These are phyloP conservation scores for Phenacoccus solenopsis DNA, from an alignment of 1,140 invertebrate genomes.

Conservation along the genomic window DNA sequence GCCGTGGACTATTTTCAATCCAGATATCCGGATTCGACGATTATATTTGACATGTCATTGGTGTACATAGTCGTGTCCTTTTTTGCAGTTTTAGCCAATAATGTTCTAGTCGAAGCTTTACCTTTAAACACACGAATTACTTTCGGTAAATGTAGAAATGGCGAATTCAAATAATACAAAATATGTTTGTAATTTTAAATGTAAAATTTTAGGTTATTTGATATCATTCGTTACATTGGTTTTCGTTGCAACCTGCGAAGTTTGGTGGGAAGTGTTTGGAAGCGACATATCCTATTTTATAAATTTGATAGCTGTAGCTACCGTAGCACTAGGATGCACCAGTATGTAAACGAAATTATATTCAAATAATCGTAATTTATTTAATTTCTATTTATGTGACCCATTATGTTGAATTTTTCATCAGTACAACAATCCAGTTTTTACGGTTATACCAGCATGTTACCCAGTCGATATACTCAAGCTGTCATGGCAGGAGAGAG, in stretches of 20 bases:
- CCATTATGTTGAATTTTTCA: constrained; percentile 26
- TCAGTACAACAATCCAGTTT: constrained; percentile 82
- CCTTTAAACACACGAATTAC: constrained; percentile 69
- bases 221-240: constrained; percentile 66
- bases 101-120: constrained; percentile 66
- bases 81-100: constrained; percentile 71
- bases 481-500: constrained; percentile 90
- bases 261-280: constrained; percentile 66
- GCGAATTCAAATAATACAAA: too few species aligned
- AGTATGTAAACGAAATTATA: constrained; percentile 40
- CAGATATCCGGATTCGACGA: constrained; percentile 65
- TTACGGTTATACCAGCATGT: constrained; percentile 84
- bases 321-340: constrained; percentile 78
- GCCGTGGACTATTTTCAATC: constrained; percentile 79
- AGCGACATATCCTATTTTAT: constrained; percentile 40
- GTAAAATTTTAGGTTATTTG: constrained; percentile 52
- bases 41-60: constrained; percentile 83
- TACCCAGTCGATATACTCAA: constrained; percentile 77
- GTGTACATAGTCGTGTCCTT: constrained; percentile 80
- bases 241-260: constrained; percentile 70
- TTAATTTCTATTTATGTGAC: background rate
- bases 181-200: too few species aligned
- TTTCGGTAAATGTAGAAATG: constrained; percentile 49
- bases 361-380: background rate
- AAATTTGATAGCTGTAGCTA: constrained; percentile 67